A percentile compares a stretch with the other conserved stretches of the same genome.
Evolutionary conservation across 2,797 vertebrate species (phyloP).

Genomic region (Leucoraja ocellata): DNA sequence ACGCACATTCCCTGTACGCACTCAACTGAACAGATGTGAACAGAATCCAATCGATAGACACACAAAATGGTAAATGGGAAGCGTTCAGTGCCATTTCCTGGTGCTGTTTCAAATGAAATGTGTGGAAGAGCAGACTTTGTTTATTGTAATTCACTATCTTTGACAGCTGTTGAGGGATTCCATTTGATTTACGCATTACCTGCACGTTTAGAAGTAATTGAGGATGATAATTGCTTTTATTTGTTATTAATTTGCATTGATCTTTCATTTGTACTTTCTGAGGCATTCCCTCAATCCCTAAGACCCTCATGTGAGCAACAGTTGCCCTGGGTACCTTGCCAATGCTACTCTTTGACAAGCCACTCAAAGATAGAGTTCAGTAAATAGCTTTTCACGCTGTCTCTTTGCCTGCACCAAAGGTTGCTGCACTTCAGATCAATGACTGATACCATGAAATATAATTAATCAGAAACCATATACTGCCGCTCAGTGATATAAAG

Average conservation of each 20-base stretch:
- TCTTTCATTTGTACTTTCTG: background rate
- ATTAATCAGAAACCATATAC: background rate
- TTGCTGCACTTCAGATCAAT: background rate
- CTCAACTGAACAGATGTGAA: background rate
- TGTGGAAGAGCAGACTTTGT: background rate
- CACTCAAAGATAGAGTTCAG: background rate
- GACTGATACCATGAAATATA: background rate
- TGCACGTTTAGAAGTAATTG: background rate
- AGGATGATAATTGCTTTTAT: background rate
- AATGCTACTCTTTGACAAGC: background rate
- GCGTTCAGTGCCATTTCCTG: background rate
- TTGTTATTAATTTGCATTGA: slow-evolving; percentile 3
- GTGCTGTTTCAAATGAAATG: background rate
- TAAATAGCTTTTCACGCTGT: background rate
- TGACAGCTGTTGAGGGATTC: background rate
- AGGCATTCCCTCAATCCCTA: background rate
- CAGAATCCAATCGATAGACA: background rate
- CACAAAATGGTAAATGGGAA: background rate
- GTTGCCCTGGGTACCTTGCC: background rate
- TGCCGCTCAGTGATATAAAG: background rate
- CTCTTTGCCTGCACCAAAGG: background rate
- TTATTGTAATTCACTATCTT: background rate
- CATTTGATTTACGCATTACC: background rate
- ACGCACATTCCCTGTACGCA: background rate
- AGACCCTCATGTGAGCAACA: background rate